Evolutionary conservation across 1,140 invertebrate genomes (phyloP).

Genomic region (Drosophila nasuta): DNA sequence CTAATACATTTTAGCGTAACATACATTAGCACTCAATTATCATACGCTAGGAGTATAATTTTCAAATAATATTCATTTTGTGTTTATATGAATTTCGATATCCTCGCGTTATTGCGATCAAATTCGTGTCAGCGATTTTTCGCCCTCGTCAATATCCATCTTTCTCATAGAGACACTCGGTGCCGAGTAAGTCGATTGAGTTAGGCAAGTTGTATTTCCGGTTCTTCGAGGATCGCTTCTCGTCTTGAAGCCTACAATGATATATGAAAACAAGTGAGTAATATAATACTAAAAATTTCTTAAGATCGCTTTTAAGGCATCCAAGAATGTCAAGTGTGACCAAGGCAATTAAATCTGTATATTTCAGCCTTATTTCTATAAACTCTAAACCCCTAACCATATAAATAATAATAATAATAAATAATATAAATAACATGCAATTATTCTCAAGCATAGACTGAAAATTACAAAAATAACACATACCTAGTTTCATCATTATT

Average conservation of each 20-base stretch:
- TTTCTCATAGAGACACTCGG: slow-evolving; percentile 49
- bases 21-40: too few relatives aligned
- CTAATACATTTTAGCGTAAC: too few relatives aligned
- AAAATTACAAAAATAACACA: slow-evolving; percentile 15
- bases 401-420: too few relatives aligned
- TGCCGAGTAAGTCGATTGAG: slow-evolving; percentile 54
- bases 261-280: not conserved
- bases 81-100: not conserved
- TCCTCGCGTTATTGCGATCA: not conserved
- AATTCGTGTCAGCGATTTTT: slow-evolving; percentile 21
- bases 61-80: not conserved
- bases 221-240: slow-evolving; percentile 33
- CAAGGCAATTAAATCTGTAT: too few relatives aligned
- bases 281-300: not conserved
- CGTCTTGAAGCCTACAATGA: slow-evolving; percentile 15
- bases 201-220: slow-evolving; percentile 36
- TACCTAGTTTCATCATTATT: slow-evolving; percentile 86
- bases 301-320: too few relatives aligned
- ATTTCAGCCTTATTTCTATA: too few relatives aligned
- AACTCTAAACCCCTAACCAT: too few relatives aligned
- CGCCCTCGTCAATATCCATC: slow-evolving; percentile 44
- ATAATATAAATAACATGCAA: too few relatives aligned
- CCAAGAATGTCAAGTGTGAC: too few relatives aligned
- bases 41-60: too few relatives aligned
- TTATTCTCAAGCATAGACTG: not conserved